Percentiles rank a stretch among this genome's conserved stretches.
phyloP scores from a whole-genome alignment of 2,797 vertebrate genomes.

The Myiotriccus ornatus region DNA sequence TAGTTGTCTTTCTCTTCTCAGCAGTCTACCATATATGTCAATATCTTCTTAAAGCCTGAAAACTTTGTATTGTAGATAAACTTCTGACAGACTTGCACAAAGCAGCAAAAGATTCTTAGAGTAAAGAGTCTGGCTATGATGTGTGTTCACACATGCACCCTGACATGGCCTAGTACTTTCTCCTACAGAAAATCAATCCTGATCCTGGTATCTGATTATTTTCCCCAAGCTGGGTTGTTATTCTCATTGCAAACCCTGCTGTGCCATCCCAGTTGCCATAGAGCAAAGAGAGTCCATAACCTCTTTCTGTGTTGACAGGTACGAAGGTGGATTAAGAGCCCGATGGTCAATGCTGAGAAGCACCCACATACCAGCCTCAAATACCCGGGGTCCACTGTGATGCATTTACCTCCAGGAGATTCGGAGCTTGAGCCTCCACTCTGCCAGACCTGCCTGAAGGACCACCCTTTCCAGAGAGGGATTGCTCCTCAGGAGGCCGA shows the following conservation, averaged over 20 bases:
- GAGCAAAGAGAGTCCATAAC: neutral
- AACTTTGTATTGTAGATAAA: neutral
- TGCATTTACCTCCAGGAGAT: conserved; percentile 77
- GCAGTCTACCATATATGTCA: neutral
- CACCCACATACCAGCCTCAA: conserved; percentile 80
- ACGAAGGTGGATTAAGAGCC: conserved; percentile 93
- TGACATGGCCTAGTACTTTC: neutral
- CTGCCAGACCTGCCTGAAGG: conserved; percentile 73
- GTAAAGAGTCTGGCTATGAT: neutral
- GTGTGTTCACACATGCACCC: neutral
- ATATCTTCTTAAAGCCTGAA: neutral
- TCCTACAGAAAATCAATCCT: neutral
- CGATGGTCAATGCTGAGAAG: conserved; percentile 89
- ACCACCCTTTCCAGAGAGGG: conserved; percentile 68
- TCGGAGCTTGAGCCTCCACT: conserved; percentile 75
- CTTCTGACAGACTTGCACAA: neutral
- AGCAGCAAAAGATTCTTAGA: neutral
- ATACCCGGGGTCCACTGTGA: conserved; percentile 78
- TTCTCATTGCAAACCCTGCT: neutral
- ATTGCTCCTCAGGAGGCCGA: conserved; percentile 64
- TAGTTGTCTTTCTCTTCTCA: neutral
- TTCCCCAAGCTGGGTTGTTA: neutral
- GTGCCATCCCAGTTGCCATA: neutral
- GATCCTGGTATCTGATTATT: neutral
- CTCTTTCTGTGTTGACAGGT: conserved; percentile 76